These are phyloP conservation scores for Caenorhabditis latens DNA, from an alignment of 1,140 invertebrate species.

Conservation along the genomic window DNA sequence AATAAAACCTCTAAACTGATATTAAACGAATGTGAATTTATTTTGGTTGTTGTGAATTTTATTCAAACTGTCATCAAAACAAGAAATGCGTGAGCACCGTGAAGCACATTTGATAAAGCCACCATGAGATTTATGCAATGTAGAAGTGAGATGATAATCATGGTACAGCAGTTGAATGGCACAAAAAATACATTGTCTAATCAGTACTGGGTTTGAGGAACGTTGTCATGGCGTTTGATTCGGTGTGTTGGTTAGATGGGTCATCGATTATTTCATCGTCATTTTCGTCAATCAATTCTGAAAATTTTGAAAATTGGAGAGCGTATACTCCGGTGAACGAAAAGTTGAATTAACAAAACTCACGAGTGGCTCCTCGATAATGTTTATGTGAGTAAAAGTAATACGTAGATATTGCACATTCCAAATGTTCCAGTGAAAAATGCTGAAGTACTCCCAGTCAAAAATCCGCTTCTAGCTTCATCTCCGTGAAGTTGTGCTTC, in stretches of 20 bases:
- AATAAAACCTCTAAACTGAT: too few relatives aligned
- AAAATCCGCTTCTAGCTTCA: constrained; percentile 84
- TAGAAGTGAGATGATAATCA: neutral
- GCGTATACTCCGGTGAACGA: neutral
- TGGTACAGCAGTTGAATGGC: neutral
- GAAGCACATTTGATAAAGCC: neutral
- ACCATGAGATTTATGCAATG: neutral
- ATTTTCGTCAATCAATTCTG: constrained; percentile 72
- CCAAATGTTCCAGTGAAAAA: constrained; percentile 97
- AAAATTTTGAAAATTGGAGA: neutral
- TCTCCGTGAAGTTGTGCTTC: constrained; percentile 97
- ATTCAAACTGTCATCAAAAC: neutral
- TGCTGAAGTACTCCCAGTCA: constrained; percentile 89
- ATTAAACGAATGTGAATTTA: too few relatives aligned
- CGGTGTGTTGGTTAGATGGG: constrained; percentile 57
- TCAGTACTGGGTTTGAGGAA: constrained; percentile 72
- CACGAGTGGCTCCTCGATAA: constrained; percentile 79
- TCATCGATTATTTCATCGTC: constrained; percentile 71
- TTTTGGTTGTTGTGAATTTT: too few relatives aligned
- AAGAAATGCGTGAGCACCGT: neutral
- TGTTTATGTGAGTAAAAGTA: constrained; percentile 94
- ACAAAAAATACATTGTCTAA: neutral
- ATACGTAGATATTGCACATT: constrained; percentile 99
- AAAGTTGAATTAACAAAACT: neutral
- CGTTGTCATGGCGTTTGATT: constrained; percentile 71